Conservation (phyloP, 2,113 vertebrate genomes). For the Elaphurus davidianus region DNA sequence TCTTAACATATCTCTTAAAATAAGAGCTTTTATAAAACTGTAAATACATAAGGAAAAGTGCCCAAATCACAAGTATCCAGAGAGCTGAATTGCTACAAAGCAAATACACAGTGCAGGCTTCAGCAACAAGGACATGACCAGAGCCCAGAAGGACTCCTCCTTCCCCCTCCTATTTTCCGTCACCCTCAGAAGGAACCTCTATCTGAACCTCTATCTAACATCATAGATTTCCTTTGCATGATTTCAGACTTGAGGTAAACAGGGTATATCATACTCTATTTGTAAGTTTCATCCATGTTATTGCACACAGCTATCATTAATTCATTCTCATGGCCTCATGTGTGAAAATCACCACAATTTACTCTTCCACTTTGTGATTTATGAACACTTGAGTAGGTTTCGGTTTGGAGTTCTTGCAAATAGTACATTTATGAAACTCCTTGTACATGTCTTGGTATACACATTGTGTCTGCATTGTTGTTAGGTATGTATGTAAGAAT, state of each 20-base stretch:
- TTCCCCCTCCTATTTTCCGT: background rate
- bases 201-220: background rate
- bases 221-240: background rate
- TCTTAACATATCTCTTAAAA: background rate
- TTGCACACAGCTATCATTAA: background rate
- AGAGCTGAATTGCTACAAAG: background rate
- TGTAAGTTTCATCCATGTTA: background rate
- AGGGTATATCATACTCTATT: background rate
- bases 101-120: background rate
- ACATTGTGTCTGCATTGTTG: background rate
- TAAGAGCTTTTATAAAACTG: background rate
- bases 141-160: background rate
- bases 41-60: background rate
- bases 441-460: background rate
- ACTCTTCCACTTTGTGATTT: background rate
- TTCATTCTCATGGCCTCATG: background rate
- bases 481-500: background rate
- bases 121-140: background rate
- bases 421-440: background rate
- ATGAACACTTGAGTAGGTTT: background rate
- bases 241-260: background rate
- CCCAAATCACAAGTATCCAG: background rate
- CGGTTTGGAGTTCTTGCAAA: background rate
- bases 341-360: background rate
- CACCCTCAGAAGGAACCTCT: background rate